phyloP scores from a whole-genome alignment of 2,797 vertebrate species.

The Sphenopsis melanotis region DNA sequence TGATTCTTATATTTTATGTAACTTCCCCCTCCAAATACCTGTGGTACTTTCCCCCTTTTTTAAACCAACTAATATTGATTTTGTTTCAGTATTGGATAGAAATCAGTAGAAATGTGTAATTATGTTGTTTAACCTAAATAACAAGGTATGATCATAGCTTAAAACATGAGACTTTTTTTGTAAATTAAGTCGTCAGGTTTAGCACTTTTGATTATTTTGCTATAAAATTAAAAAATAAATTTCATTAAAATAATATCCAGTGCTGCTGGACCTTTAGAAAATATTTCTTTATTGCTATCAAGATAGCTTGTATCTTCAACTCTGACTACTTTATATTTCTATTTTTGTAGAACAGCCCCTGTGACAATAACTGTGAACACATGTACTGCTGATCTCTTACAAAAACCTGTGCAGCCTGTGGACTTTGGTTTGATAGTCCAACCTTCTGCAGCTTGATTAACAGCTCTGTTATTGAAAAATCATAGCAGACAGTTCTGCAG shows the following conservation, averaged over 20 bases:
- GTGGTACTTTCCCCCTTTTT: constrained; percentile 79
- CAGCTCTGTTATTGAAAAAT: background rate
- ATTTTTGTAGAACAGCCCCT: background rate
- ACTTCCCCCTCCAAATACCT: constrained; percentile 46
- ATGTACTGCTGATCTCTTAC: background rate
- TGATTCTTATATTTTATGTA: constrained; percentile 50
- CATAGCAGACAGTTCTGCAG: background rate
- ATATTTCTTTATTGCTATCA: background rate
- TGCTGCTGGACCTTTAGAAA: constrained; percentile 72
- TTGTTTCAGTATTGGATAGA: constrained; percentile 57
- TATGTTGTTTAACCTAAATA: constrained; percentile 55
- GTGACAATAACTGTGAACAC: background rate
- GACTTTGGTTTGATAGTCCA: background rate
- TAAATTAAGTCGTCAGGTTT: constrained; percentile 67
- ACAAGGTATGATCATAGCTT: constrained; percentile 49
- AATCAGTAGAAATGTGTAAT: constrained; percentile 61
- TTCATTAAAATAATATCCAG: constrained; percentile 74
- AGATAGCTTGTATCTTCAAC: background rate
- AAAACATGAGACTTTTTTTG: constrained; percentile 42
- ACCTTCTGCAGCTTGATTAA: background rate
- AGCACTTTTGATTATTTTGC: constrained; percentile 78
- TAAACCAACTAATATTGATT: constrained; percentile 67
- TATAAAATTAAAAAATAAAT: constrained; percentile 70
- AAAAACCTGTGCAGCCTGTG: background rate
- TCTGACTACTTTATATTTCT: background rate